These are phyloP conservation scores for Silvanus unidentatus DNA, from an alignment of 2,888 invertebrate genomes.

Conservation along the genomic window DNA sequence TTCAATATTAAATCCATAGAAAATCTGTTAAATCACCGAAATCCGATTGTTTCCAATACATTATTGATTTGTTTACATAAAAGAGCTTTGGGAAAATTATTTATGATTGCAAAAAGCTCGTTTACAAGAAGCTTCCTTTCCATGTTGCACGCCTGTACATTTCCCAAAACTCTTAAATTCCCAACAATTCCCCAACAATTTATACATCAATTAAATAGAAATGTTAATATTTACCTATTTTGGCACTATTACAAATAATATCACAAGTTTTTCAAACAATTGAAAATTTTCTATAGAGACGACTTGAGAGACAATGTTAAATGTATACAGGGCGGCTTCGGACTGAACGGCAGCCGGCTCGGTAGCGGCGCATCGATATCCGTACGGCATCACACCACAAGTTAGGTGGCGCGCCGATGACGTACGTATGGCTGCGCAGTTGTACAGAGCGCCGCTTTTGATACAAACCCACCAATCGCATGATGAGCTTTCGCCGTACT, in stretches of 20 bases:
- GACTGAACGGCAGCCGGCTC: conserved; percentile 42
- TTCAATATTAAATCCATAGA: neutral
- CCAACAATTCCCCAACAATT: neutral
- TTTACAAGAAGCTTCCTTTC: conserved; percentile 13
- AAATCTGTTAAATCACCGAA: neutral
- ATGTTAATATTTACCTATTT: conserved; percentile 42
- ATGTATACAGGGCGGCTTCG: conserved; percentile 39
- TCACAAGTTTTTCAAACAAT: conserved; percentile 46
- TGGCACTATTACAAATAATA: conserved; percentile 48
- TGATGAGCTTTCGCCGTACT: conserved; percentile 34
- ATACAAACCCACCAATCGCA: conserved; percentile 30
- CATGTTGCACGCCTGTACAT: conserved; percentile 4
- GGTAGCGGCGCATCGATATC: conserved; percentile 15
- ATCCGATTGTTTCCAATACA: neutral
- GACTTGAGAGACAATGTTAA: conserved; percentile 38
- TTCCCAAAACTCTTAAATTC: conserved; percentile 5
- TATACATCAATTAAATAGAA: conserved; percentile 2
- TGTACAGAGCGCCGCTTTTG: conserved; percentile 28
- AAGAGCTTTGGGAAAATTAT: conserved; percentile 22
- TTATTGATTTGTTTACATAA: neutral
- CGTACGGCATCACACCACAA: conserved; percentile 25
- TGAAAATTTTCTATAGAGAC: conserved; percentile 37
- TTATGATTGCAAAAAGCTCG: conserved; percentile 26
- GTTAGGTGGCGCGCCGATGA: conserved; percentile 28
- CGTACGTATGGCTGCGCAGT: conserved; percentile 35